phyloP scores from a whole-genome alignment of 2,113 vertebrate species.

The Leiothrix lutea region DNA sequence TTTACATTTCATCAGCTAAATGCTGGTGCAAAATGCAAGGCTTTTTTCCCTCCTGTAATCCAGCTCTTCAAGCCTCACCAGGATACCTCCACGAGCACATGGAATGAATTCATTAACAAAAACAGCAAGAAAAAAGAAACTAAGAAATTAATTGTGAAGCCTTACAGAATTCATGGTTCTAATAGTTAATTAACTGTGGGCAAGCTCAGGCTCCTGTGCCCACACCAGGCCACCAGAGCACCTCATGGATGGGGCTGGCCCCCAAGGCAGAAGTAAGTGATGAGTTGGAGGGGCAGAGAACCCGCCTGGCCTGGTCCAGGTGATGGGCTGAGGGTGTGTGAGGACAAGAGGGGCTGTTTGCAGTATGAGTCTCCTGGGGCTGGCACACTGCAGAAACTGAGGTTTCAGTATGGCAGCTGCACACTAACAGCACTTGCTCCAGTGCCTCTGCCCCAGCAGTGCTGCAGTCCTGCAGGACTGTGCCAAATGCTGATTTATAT shows the following conservation, averaged over 20 bases:
- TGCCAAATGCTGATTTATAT: not conserved
- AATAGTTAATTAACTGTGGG: not conserved
- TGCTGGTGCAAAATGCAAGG: slow-evolving; percentile 3
- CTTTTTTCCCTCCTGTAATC: not conserved
- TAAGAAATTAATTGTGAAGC: not conserved
- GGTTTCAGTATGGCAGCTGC: not conserved
- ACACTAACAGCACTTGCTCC: not conserved
- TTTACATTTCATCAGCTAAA: slow-evolving; percentile 45
- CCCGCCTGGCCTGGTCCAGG: not conserved
- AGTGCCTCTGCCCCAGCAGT: not conserved
- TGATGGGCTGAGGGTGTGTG: fast-evolving
- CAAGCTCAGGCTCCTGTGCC: not conserved
- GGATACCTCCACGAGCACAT: not conserved
- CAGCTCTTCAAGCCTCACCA: slow-evolving; percentile 21
- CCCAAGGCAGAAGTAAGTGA: fast-evolving
- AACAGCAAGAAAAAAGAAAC: not conserved
- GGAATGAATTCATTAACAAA: not conserved
- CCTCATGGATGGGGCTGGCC: not conserved
- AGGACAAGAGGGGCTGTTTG: not conserved
- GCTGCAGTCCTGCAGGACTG: not conserved
- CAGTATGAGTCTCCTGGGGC: fast-evolving
- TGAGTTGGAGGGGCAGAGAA: not conserved
- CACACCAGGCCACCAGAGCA: not conserved
- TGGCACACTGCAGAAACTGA: not conserved
- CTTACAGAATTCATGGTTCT: not conserved